phyloP scores from a whole-genome alignment of 2,888 invertebrate species.

The Hemaris fuciformis region DNA sequence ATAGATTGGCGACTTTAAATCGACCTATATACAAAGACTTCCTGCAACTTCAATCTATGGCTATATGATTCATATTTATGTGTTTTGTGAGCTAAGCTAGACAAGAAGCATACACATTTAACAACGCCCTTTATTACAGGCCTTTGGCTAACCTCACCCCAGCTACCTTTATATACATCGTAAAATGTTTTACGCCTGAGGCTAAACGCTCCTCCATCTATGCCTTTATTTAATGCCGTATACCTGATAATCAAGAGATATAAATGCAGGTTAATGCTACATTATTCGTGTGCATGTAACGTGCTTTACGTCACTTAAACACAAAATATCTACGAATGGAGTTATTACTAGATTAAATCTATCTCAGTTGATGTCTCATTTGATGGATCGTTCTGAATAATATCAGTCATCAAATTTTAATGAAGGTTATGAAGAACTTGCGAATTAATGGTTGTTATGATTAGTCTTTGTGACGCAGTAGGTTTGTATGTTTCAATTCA shows the following conservation, averaged over 20 bases:
- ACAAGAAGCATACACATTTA: background rate
- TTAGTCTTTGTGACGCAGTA: background rate
- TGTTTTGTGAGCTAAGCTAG: background rate
- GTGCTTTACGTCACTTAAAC: background rate
- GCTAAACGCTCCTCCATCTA: background rate
- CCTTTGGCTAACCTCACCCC: background rate
- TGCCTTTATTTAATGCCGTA: constrained; percentile 1
- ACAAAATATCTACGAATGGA: background rate
- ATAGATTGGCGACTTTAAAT: no score
- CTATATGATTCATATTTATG: no score
- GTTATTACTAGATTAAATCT: background rate
- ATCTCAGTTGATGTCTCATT: constrained; percentile 1
- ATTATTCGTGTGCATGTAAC: background rate
- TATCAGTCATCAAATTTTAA: background rate
- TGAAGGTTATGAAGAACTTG: background rate
- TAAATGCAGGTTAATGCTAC: background rate
- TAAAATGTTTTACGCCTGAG: background rate
- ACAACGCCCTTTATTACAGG: background rate
- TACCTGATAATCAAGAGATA: constrained; percentile 5
- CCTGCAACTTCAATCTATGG: no score
- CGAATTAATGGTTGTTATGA: background rate
- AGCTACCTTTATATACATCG: constrained; percentile 7
- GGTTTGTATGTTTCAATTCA: no score
- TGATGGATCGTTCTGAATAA: no score
- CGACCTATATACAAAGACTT: no score